Base-by-base conservation (phyloP, 2,797 vertebrate genomes). In the Catharus ustulatus region DNA sequence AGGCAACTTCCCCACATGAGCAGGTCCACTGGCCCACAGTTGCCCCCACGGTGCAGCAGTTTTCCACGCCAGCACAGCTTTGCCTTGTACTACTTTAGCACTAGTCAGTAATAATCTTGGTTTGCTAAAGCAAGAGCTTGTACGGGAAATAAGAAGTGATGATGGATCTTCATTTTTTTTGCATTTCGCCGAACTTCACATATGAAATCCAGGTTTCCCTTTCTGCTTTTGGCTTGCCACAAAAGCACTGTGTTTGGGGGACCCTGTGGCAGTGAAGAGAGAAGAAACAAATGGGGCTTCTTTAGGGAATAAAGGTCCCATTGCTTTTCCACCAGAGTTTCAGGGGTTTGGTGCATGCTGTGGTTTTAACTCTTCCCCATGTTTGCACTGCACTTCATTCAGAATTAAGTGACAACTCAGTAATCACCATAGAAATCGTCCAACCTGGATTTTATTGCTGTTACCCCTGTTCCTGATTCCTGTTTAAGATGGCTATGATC, bases 41-140 rank as follows among this genome's bases (percentile, higher is more conserved):
- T 57, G 55, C 27, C 3, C 3, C 42, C 18, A 17, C 0, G 0
- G 40, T 34, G 36, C 29, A 30, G 58, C 27, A 57, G 4, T 30
- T 64, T 34, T 45, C 43, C 12, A 8, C 51, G 34, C 19, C 61
- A 67, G 36, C 45, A 38, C 18, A 57, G 32, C 46, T 93, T 67
- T 68, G 32, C 66, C 54, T 30, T 23, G n/a, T 73, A 19, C 30
- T 81, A 13, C 40, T 54, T 54, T 52, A 46, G 59, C 1, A 1
- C 23, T 57, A 26, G 21, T 38, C 42, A 52, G 24, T 55, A 78
- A 72, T 68, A 52, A 57, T 27, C 19, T 46, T 64, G 13, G 40
- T 72, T 89, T 79, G 13, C 49, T 36, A 58, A 58, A 90, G 40
- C 22, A 66, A 69, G 36, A 68, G 27, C 16, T 55, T 62, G 5